Evolutionary conservation across 1,140 invertebrate genomes (phyloP).

Genomic region (Pseudomyrmex gracilis): DNA sequence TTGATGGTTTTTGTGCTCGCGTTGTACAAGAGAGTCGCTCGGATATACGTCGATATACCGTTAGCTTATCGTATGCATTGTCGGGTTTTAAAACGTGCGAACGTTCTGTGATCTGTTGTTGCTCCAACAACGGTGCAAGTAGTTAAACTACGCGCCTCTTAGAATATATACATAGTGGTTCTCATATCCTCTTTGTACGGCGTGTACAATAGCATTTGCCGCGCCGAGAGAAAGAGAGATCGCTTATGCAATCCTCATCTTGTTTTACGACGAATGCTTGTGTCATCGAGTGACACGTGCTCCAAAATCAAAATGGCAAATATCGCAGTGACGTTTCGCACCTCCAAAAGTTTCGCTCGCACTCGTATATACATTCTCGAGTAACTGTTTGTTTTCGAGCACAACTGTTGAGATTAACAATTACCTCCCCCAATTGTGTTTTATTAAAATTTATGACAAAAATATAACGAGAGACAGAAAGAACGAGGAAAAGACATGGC

Average conservation of each 20-base stretch:
- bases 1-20: conserved; percentile 46
- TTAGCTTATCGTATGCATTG: conserved; percentile 56
- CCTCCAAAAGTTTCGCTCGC: too few relatives aligned
- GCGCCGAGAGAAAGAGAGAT: background rate
- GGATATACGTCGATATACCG: conserved; percentile 54
- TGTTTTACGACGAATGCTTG: background rate
- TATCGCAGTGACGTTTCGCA: background rate
- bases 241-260: background rate
- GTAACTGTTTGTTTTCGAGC: too few relatives aligned
- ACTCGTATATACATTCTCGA: too few relatives aligned
- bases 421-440: too few relatives aligned
- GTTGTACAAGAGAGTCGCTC: conserved; percentile 34
- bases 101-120: conserved; percentile 45
- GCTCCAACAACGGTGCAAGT: conserved; percentile 25
- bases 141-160: conserved; percentile 28
- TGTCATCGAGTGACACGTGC: background rate
- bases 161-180: background rate
- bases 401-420: too few relatives aligned
- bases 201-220: background rate
- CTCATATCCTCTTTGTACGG: background rate
- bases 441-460: too few relatives aligned
- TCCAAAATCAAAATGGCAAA: background rate
- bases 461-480: too few relatives aligned
- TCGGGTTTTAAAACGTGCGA: conserved; percentile 52
- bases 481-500: too few relatives aligned